These are phyloP conservation scores for Torymus texanus DNA, from an alignment of 2,888 invertebrate species.

Conservation along the genomic window DNA sequence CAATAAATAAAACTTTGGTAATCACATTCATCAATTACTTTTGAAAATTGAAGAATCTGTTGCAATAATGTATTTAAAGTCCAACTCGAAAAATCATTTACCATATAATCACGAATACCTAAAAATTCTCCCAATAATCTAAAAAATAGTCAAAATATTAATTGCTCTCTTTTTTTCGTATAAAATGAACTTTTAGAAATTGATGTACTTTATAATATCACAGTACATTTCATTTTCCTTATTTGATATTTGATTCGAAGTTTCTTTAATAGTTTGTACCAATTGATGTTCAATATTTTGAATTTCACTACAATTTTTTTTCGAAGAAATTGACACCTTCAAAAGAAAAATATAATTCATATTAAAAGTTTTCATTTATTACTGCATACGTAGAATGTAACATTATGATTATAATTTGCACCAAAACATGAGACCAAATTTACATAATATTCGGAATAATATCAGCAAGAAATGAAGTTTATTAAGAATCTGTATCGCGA, in stretches of 20 bases:
- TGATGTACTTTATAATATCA: constrained; percentile 30
- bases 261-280: not conserved
- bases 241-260: not conserved
- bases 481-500: not conserved
- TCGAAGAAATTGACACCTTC: constrained; percentile 15
- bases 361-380: not conserved
- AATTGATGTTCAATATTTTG: constrained; percentile 13
- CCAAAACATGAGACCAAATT: too few relatives aligned
- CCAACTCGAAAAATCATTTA: constrained; percentile 77
- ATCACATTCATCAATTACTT: constrained; percentile 58
- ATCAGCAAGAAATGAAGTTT: not conserved
- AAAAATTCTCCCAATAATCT: constrained; percentile 74
- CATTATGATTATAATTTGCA: too few relatives aligned
- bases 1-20: constrained; percentile 64
- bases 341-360: not conserved
- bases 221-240: constrained; percentile 5
- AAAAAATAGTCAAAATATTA: constrained; percentile 59
- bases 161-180: not conserved
- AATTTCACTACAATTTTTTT: not conserved
- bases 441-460: too few relatives aligned
- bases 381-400: too few relatives aligned
- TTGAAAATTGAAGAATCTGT: constrained; percentile 58
- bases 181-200: not conserved
- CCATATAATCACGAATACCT: constrained; percentile 74
- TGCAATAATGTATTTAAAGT: constrained; percentile 76